Evolutionary conservation across 2,888 invertebrate genomes (phyloP).

Genomic region (Synergus japonicus): DNA sequence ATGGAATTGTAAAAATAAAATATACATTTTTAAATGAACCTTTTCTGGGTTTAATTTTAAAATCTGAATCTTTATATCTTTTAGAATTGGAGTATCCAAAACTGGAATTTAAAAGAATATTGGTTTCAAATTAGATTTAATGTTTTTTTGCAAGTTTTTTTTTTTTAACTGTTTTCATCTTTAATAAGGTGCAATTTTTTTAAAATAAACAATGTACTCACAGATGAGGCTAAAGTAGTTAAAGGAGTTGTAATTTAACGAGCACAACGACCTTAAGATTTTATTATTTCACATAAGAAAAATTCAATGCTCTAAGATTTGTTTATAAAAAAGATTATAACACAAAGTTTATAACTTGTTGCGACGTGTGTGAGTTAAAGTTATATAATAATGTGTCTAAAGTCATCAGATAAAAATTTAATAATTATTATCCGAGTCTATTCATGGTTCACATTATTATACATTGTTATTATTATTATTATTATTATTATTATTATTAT

Average conservation of each 20-base stretch:
- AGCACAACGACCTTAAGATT: background rate
- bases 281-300: background rate
- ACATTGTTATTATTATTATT: too few species aligned
- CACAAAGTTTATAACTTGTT: background rate
- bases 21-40: background rate
- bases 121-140: background rate
- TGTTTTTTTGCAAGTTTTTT: background rate
- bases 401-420: background rate
- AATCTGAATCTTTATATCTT: too few species aligned
- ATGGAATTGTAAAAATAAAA: background rate
- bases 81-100: too few species aligned
- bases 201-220: background rate
- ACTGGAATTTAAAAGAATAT: too few species aligned
- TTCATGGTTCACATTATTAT: background rate
- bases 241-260: background rate
- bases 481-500: too few species aligned
- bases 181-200: background rate
- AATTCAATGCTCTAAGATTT: background rate
- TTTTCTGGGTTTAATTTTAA: background rate
- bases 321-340: background rate
- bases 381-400: background rate
- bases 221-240: background rate
- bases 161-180: too few species aligned
- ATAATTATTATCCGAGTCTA: background rate
- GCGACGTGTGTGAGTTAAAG: background rate